Evolutionary conservation across 2,113 vertebrate genomes (phyloP).

Genomic region (Psilopogon haemacephalus): DNA sequence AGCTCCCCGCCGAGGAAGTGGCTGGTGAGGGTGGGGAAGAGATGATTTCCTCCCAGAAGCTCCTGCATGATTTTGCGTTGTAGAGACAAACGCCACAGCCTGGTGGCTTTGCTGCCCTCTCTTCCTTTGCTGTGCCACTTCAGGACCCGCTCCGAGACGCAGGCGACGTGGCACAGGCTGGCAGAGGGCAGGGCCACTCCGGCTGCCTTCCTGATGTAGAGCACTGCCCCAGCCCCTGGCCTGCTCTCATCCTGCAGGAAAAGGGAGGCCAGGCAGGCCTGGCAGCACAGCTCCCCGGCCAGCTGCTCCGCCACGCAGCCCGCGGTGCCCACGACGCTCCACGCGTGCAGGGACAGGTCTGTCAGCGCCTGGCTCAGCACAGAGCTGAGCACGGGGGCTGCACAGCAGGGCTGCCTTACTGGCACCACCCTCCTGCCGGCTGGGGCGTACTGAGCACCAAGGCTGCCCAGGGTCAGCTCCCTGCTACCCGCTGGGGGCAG

Average conservation of each 20-base stretch:
- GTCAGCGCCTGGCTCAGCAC: conserved; percentile 18
- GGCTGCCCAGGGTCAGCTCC: conserved; percentile 39
- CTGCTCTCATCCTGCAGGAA: conserved; percentile 38
- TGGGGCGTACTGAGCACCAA: conserved; percentile 27
- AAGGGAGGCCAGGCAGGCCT: conserved; percentile 58
- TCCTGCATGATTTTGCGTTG: conserved; percentile 54
- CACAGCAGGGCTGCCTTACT: neutral
- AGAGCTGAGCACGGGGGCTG: neutral
- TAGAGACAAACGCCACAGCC: conserved; percentile 9
- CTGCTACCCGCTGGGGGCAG: neutral
- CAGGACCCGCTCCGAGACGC: conserved; percentile 36
- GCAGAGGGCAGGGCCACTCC: conserved; percentile 40
- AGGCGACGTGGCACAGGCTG: conserved; percentile 2
- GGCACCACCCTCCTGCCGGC: neutral
- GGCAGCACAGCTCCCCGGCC: conserved; percentile 25
- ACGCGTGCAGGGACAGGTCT: neutral
- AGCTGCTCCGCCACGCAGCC: conserved; percentile 32
- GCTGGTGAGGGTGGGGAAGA: conserved; percentile 52
- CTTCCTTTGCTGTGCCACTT: neutral
- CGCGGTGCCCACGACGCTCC: neutral
- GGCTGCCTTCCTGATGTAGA: conserved; percentile 57
- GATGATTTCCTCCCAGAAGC: conserved; percentile 35
- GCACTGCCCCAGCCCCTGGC: conserved; percentile 3
- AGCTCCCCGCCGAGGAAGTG: conserved; percentile 56
- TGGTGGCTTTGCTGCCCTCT: neutral